These are phyloP conservation scores for Dendrocopos noguchii DNA, from an alignment of 2,113 vertebrate genomes.

Conservation along the genomic window DNA sequence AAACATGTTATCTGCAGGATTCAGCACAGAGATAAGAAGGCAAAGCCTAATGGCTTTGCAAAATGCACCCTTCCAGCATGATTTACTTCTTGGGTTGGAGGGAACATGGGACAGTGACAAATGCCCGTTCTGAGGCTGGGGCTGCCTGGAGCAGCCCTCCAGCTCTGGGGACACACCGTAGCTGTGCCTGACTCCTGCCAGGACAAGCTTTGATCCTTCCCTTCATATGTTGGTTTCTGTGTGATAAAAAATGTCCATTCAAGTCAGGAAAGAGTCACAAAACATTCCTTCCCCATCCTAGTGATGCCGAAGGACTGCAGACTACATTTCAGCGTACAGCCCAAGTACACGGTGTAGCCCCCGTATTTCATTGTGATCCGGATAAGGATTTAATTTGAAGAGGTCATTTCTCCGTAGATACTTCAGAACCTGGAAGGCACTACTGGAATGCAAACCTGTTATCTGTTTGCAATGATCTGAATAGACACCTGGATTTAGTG, in stretches of 20 bases:
- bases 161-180: fast-evolving
- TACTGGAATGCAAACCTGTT: background rate
- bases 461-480: background rate
- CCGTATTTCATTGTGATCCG: background rate
- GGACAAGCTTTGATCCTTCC: background rate
- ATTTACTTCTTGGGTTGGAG: background rate
- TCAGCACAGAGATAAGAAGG: background rate
- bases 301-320: background rate
- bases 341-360: background rate
- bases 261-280: background rate
- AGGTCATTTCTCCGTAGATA: background rate
- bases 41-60: background rate
- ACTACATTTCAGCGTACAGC: background rate
- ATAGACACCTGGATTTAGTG: background rate
- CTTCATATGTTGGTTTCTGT: background rate
- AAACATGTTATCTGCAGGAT: background rate
- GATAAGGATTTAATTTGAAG: background rate
- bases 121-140: fast-evolving
- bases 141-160: background rate
- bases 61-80: fast-evolving
- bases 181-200: background rate
- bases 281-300: background rate
- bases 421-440: background rate
- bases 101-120: fast-evolving
- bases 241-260: fast-evolving